A percentile compares a stretch with the other conserved stretches of the same genome.
These are phyloP conservation scores for Drosophila pallidifrons DNA, from an alignment of 1,140 invertebrate genomes.

Conservation along the genomic window DNA sequence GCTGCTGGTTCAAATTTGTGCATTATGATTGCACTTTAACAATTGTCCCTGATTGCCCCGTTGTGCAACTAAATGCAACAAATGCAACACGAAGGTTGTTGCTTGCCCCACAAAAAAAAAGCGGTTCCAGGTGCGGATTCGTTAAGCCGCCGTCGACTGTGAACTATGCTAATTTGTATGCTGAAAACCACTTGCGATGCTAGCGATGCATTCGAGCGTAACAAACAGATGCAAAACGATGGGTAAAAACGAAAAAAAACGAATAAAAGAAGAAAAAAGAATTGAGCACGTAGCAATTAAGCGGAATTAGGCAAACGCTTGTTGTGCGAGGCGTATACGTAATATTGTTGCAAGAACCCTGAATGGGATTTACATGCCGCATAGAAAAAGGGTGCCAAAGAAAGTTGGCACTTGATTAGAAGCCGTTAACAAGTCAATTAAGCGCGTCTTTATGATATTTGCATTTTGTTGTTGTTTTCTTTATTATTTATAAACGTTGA, in stretches of 20 bases:
- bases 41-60: slow-evolving; percentile 53
- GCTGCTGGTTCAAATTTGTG: slow-evolving; percentile 35
- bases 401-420: slow-evolving; percentile 39
- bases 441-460: slow-evolving; percentile 29
- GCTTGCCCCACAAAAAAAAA: not conserved
- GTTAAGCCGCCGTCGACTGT: slow-evolving; percentile 41
- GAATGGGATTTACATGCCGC: not conserved
- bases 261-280: slow-evolving; percentile 5
- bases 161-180: slow-evolving; percentile 53
- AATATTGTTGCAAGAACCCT: slow-evolving; percentile 41
- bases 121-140: slow-evolving; percentile 44
- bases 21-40: slow-evolving; percentile 56
- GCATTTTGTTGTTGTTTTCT: slow-evolving; percentile 11
- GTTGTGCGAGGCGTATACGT: slow-evolving; percentile 39
- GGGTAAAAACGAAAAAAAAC: not conserved
- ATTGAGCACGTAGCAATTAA: slow-evolving; percentile 49
- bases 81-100: slow-evolving; percentile 41
- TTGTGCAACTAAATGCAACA: slow-evolving; percentile 40
- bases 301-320: slow-evolving; percentile 36
- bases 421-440: slow-evolving; percentile 41
- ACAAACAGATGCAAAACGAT: slow-evolving; percentile 13
- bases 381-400: slow-evolving; percentile 3
- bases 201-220: slow-evolving; percentile 42
- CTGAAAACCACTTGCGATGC: slow-evolving; percentile 33
- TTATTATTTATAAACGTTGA: slow-evolving; percentile 46